Base-by-base conservation (phyloP, 2,888 invertebrate species). In the Pseudeuparius sepicola region DNA sequence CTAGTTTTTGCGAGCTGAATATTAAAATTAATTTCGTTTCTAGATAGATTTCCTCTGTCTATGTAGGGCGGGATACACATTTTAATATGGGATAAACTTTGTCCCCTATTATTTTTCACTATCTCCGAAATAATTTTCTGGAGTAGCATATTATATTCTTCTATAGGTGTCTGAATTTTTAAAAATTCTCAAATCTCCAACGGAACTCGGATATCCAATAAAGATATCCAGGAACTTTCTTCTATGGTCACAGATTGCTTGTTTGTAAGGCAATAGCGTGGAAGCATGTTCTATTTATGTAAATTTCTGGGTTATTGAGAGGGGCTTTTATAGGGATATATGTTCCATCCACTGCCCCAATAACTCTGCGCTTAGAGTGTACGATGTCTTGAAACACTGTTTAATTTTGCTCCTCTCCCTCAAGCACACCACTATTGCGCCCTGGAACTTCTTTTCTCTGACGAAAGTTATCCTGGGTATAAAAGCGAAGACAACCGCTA, bases 181-280 rank as follows among this genome's bases (percentile, higher is more conserved):
- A 18, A 51, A 51, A 29, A 49, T 46, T 23, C 49, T 24, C 3
- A 13, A 24, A 37, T 51, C 47, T 32, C 40, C 40, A 1, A 49
- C 47, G 5, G 50, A 51, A 4, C 46, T 44, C 15, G 50, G 49
- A 32, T 43, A 52, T 10, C 51, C 47, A 31, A 39, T 36, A 39
- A 49, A 52, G 29, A 26, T 18, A 42, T 51, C 48, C 4, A 24
- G 39, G 18, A 48, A 45, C 7, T 31, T 41, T 14, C 42, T 27
- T 7, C 24, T 24, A 5, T 37, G 24, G 33, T 44, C 39, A 27
- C 43, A 45, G 29, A 51, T 46, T 13, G 42, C 49, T n/a, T n/a
- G n/a, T n/a, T 40, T 51, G 50, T 4, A 48, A 27, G 6, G 43
- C 47, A 2, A 51, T 41, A 2, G 43, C 44, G 40, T 47, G 36